Evolutionary conservation across 2,113 vertebrate genomes (phyloP).

Genomic region (Grallaria varia): DNA sequence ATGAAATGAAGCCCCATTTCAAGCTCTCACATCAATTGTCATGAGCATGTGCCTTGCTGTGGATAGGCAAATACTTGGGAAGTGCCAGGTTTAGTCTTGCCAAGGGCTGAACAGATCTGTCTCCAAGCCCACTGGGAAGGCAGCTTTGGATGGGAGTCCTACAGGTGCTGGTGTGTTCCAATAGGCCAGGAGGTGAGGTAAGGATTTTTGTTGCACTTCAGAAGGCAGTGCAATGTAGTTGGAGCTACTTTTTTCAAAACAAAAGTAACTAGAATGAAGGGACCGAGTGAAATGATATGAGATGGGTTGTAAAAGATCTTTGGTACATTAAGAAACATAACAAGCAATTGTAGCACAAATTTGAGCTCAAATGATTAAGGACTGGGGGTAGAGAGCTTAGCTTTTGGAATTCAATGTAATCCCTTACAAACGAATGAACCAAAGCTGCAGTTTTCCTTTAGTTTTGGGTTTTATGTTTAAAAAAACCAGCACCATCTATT

Average conservation of each 20-base stretch:
- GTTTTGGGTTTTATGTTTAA: not conserved
- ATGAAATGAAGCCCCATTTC: not conserved
- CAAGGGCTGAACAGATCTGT: not conserved
- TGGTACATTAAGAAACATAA: not conserved
- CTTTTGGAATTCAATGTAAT: not conserved
- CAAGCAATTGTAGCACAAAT: not conserved
- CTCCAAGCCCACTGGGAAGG: not conserved
- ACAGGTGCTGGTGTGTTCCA: not conserved
- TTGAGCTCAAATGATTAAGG: not conserved
- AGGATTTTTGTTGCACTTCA: not conserved
- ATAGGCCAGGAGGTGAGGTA: not conserved
- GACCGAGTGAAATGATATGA: not conserved
- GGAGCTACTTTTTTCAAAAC: not conserved
- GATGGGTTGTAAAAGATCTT: not conserved
- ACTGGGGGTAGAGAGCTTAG: not conserved
- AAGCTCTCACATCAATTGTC: not conserved
- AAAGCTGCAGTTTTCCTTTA: not conserved
- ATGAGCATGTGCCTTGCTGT: not conserved
- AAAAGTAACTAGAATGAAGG: not conserved
- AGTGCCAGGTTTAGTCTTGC: not conserved
- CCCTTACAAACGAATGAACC: not conserved
- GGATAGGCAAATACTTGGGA: not conserved
- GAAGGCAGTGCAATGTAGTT: not conserved
- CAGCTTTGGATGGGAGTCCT: not conserved
- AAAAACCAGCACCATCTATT: not conserved